Conservation (phyloP, 2,113 vertebrate genomes). For the Calidris pygmaea region DNA sequence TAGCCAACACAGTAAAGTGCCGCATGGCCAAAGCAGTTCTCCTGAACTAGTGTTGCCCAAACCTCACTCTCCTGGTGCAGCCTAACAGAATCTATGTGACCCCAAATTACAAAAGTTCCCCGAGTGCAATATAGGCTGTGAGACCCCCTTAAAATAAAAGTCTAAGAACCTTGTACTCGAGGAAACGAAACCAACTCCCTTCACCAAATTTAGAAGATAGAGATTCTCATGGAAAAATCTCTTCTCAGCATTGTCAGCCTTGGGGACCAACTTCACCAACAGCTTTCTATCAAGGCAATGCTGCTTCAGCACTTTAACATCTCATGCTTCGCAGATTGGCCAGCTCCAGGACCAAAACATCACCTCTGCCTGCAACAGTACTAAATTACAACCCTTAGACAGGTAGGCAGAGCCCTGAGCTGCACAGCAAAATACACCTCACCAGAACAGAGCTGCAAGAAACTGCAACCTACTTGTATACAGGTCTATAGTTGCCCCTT, state of each 20-base stretch:
- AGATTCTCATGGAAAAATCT: background rate
- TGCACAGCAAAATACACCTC: background rate
- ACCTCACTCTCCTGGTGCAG: background rate
- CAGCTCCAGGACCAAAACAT: background rate
- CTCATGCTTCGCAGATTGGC: background rate
- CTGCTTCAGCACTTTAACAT: background rate
- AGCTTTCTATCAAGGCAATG: background rate
- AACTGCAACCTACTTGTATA: background rate
- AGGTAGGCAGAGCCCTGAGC: background rate
- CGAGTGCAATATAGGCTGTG: fast-evolving
- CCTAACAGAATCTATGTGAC: fast-evolving
- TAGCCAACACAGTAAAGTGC: background rate
- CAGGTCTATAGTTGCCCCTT: fast-evolving
- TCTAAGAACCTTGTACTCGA: background rate
- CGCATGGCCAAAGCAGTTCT: background rate
- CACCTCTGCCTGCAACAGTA: background rate
- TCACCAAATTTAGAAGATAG: background rate
- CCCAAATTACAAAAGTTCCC: background rate
- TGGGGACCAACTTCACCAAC: background rate
- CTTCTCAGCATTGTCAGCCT: fast-evolving
- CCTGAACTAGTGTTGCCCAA: background rate
- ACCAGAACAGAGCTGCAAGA: fast-evolving
- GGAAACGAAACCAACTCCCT: background rate
- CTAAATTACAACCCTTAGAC: background rate
- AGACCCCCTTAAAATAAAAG: background rate